Percentiles rank a stretch among this genome's conserved stretches.
Evolutionary conservation across 2,888 invertebrate genomes (phyloP).

Genomic region (Zaprionus obscuricornis): DNA sequence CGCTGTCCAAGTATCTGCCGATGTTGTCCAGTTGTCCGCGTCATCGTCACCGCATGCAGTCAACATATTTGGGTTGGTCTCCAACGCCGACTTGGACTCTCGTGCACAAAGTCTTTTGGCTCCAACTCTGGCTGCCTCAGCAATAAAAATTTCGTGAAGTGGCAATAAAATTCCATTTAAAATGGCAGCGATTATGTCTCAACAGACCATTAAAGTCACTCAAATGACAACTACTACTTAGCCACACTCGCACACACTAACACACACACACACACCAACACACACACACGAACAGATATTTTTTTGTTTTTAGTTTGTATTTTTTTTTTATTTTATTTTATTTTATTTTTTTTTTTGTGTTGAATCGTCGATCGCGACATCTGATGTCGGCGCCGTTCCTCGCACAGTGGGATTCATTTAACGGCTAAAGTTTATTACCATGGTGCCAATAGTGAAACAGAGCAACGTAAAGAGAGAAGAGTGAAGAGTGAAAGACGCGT

Average conservation of each 20-base stretch:
- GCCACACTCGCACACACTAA: slow-evolving; percentile 58
- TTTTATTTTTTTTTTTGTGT: slow-evolving; percentile 30
- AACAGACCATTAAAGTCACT: slow-evolving; percentile 84
- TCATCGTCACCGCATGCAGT: slow-evolving; percentile 68
- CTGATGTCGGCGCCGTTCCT: slow-evolving; percentile 62
- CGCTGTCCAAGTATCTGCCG: slow-evolving; percentile 13
- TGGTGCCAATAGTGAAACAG: slow-evolving; percentile 3
- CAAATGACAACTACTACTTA: slow-evolving; percentile 82
- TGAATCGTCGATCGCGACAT: slow-evolving; percentile 68
- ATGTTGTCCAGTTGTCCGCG: slow-evolving; percentile 39
- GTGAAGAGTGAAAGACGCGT: too few relatives aligned
- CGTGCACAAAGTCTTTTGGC: slow-evolving; percentile 42
- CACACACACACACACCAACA: slow-evolving; percentile 30
- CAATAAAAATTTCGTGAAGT: slow-evolving; percentile 79
- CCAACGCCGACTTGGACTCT: slow-evolving; percentile 15
- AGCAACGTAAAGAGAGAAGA: too few relatives aligned
- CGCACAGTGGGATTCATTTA: slow-evolving; percentile 68
- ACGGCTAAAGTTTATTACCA: slow-evolving; percentile 42
- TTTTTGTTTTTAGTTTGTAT: slow-evolving; percentile 5
- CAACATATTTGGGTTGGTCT: slow-evolving; percentile 50
- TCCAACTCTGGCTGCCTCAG: slow-evolving; percentile 35
- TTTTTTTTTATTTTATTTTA: slow-evolving; percentile 21
- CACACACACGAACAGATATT: slow-evolving; percentile 31
- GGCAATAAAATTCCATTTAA: slow-evolving; percentile 84
- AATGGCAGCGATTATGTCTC: slow-evolving; percentile 84